Base-by-base conservation (phyloP, 1,140 invertebrate species). In the Bombyx mandarina region DNA sequence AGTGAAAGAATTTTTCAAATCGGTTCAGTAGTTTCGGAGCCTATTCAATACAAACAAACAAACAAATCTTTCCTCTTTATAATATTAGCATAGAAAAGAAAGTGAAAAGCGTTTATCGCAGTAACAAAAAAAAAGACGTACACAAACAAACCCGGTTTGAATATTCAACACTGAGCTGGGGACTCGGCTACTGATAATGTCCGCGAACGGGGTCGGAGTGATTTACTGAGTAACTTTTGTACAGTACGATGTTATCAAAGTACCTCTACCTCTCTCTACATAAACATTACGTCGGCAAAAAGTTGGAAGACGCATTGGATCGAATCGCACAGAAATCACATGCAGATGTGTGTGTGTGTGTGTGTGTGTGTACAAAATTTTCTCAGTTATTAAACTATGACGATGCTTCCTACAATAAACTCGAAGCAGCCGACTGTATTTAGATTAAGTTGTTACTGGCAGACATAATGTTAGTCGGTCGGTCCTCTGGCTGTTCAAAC, bases 371-470 rank as follows among this genome's bases (percentile, higher is more conserved):
- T 50, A 56, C 51, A 12, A 55, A 51, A 71, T 76, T 79, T 73
- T 73, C 63, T 73, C 66, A 67, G 74, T 81, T 80, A 82, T 77
- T 69, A 80, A 86, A 86, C 71, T 86, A 80, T 54, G 62, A 62
- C 71, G 73, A 78, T 84, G 81, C 81, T 72, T 82, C 71, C 66
- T 61, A 67, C 65, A 71, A 71, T 75, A 71, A 76, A 65, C 70
- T 76, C 58, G 73, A 74, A 73, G 78, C 73, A 80, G 75, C 67
- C 73, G 73, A 79, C 67, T 81, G 79, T 77, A 85, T 86, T 85
- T 81, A 83, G 77, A 86, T 86, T 81, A 85, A 86, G 77, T 86
- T 85, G 81, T 83, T 82, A 85, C 79, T 81, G 70, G 77, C 83
- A 85, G 80, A 73, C 83, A 82, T 82, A 84, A 82, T 85, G 83